Conservation (phyloP, 2,113 vertebrate species). For the Diphyllodes magnificus region DNA sequence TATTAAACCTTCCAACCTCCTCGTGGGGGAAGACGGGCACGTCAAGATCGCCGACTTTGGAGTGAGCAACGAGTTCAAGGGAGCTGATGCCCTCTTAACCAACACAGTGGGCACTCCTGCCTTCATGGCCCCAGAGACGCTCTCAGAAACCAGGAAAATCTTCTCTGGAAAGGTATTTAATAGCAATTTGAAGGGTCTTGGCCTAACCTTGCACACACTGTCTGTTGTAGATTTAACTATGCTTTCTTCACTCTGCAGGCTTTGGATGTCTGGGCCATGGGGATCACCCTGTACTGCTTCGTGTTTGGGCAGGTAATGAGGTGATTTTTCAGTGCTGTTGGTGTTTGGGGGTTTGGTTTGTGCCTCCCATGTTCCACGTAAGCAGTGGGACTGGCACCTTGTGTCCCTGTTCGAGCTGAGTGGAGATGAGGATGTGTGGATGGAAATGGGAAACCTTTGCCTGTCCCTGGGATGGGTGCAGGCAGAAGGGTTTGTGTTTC, state of each 20-base stretch:
- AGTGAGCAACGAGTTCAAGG: conserved; percentile 97
- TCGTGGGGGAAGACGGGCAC: conserved; percentile 92
- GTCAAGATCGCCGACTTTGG: conserved; percentile 96
- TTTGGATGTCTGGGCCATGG: conserved; percentile 98
- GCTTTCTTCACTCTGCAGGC: conserved; percentile 72
- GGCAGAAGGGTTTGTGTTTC: neutral
- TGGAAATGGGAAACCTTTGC: neutral
- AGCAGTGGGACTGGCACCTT: neutral
- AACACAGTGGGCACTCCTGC: conserved; percentile 96
- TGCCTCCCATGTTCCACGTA: neutral
- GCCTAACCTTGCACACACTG: neutral
- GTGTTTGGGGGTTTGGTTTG: neutral
- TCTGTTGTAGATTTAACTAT: neutral
- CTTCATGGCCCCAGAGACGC: conserved; percentile 92
- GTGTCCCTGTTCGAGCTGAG: neutral
- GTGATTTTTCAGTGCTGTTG: neutral
- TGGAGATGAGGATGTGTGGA: neutral
- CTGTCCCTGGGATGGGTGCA: neutral
- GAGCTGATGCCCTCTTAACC: conserved; percentile 88
- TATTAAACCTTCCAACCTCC: conserved; percentile 94
- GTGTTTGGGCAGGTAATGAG: conserved; percentile 89
- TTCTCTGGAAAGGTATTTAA: conserved; percentile 94
- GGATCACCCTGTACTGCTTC: conserved; percentile 94
- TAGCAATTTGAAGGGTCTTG: neutral
- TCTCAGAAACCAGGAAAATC: conserved; percentile 93